phyloP scores from a whole-genome alignment of 2,797 vertebrate species.

The Mycteria americana region DNA sequence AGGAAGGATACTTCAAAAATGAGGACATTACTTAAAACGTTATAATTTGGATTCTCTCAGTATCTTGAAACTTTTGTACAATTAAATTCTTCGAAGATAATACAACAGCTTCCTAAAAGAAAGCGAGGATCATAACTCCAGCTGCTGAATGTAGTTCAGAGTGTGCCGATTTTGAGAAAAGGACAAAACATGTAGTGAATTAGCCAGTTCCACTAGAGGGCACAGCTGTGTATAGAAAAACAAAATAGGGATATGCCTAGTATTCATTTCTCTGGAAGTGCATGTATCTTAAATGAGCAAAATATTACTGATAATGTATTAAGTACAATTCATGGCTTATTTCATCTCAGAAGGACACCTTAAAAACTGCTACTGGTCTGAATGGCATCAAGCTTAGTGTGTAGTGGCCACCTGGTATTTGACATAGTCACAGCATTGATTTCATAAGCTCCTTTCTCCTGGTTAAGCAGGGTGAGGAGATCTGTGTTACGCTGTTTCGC shows the following conservation, averaged over 20 bases:
- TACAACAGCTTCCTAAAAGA: neutral
- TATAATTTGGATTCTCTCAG: neutral
- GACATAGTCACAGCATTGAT: neutral
- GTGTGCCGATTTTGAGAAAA: neutral
- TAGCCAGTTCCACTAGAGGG: constrained; percentile 50
- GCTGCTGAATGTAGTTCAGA: neutral
- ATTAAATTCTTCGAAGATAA: neutral
- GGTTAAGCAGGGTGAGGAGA: neutral
- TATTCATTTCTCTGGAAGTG: neutral
- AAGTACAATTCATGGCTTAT: neutral
- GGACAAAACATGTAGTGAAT: neutral
- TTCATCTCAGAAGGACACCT: neutral
- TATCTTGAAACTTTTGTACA: neutral
- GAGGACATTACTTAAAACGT: neutral
- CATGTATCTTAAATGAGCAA: neutral
- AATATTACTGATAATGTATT: neutral
- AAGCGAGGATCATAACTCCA: neutral
- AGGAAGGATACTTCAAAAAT: neutral
- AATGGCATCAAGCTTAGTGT: neutral
- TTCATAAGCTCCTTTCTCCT: neutral
- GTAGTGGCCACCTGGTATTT: neutral
- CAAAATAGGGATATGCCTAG: neutral
- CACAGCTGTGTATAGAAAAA: constrained; percentile 36
- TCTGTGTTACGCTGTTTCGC: neutral
- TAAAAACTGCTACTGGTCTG: neutral